Conservation (phyloP, 1,140 invertebrate species). For the Bombus pascuorum region DNA sequence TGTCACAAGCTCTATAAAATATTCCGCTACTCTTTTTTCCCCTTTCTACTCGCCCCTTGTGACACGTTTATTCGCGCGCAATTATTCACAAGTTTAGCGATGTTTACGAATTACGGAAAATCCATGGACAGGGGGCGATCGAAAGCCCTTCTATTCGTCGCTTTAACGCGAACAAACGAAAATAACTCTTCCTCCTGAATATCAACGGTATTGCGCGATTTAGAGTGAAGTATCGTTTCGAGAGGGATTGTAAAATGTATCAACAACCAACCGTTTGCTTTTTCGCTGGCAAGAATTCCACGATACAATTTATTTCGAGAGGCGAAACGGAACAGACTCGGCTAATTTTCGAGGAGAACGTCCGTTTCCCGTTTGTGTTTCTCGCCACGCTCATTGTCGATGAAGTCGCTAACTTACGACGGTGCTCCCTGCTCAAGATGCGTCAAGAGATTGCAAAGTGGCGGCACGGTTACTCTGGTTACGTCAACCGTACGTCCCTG, state of each 20-base stretch:
- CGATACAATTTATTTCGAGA: background rate
- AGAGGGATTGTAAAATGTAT: background rate
- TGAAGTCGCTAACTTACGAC: constrained; percentile 15
- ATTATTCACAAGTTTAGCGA: constrained; percentile 11
- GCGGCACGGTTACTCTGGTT: constrained; percentile 12
- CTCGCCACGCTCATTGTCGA: background rate
- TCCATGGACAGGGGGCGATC: background rate
- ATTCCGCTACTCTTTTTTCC: background rate
- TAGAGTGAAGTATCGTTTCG: background rate
- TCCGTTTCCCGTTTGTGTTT: background rate
- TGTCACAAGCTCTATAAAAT: background rate
- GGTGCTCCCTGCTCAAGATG: background rate
- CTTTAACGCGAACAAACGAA: background rate
- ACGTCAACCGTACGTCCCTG: background rate
- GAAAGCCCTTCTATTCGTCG: background rate
- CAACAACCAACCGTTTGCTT: background rate
- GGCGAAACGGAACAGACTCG: background rate
- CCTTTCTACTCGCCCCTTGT: background rate
- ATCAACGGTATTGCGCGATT: background rate
- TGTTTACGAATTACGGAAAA: background rate
- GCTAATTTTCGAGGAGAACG: background rate
- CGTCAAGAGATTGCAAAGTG: constrained; percentile 36
- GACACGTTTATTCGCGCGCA: background rate
- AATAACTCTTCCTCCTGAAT: background rate
- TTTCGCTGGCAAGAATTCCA: background rate